A percentile compares a stretch with the other conserved stretches of the same genome.
Evolutionary conservation across 2,797 vertebrate genomes (phyloP).

Genomic region (Loris lydekkerianus): DNA sequence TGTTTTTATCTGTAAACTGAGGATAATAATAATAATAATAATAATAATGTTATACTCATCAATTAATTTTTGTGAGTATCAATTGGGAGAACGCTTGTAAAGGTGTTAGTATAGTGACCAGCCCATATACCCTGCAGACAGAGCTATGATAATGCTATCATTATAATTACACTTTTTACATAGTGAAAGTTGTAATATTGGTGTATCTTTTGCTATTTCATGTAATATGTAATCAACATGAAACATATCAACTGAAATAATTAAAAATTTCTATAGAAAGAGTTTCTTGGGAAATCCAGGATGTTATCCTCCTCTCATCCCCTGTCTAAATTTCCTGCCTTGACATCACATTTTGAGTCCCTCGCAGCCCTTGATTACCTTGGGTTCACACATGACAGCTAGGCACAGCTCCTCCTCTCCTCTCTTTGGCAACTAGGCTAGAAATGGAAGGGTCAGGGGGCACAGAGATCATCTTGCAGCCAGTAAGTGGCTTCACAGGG

Average conservation of each 20-base stretch:
- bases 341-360: not conserved
- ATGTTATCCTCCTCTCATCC: not conserved
- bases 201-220: not conserved
- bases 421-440: not conserved
- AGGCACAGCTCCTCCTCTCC: not conserved
- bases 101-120: not conserved
- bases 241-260: conserved; percentile 3
- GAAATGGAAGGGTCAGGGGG: not conserved
- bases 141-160: not conserved
- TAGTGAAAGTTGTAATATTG: not conserved
- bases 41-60: not conserved
- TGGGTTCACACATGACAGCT: not conserved
- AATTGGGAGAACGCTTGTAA: not conserved
- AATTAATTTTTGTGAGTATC: not conserved
- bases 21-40: not conserved
- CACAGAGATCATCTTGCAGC: not conserved
- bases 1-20: not conserved
- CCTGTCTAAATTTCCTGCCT: not conserved
- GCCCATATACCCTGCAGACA: not conserved
- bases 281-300: not conserved
- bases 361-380: not conserved
- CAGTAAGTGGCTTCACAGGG: not conserved
- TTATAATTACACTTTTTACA: not conserved
- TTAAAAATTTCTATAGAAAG: not conserved
- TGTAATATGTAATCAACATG: not conserved